A percentile compares a stretch with the other conserved stretches of the same genome.
Conservation (phyloP, 2,888 invertebrate genomes). For the Steinernema carpocapsae region DNA sequence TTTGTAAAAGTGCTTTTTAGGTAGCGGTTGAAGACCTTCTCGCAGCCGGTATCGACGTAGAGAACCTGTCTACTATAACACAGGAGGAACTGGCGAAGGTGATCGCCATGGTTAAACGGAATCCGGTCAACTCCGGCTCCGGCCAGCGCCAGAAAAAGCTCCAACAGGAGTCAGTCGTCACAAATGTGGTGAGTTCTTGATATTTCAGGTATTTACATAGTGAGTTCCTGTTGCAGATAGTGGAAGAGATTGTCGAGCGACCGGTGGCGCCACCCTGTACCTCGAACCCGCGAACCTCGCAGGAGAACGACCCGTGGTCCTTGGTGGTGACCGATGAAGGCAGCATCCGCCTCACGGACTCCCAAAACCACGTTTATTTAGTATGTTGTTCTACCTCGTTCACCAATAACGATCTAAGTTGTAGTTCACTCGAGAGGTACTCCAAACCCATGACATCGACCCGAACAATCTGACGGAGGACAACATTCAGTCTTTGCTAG, state of each 20-base stretch:
- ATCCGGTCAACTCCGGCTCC: not conserved
- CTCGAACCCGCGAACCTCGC: not conserved
- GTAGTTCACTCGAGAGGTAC: slow-evolving; percentile 49
- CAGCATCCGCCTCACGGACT: slow-evolving; percentile 48
- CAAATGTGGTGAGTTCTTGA: slow-evolving; percentile 1
- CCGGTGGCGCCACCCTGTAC: not conserved
- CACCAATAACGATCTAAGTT: not conserved
- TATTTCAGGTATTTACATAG: not conserved
- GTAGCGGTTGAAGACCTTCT: slow-evolving; percentile 50
- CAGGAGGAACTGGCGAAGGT: slow-evolving; percentile 48
- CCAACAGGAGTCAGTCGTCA: not conserved
- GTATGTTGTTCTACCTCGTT: not conserved
- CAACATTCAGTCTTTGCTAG: slow-evolving; percentile 49
- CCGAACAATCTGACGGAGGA: slow-evolving; percentile 51
- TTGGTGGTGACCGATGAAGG: slow-evolving; percentile 52
- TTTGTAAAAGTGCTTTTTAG: too few species aligned
- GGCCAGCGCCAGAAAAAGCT: not conserved
- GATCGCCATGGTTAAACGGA: not conserved
- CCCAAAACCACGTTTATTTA: slow-evolving; percentile 41
- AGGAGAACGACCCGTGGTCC: slow-evolving; percentile 39
- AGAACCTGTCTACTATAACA: slow-evolving; percentile 46
- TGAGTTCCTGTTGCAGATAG: not conserved
- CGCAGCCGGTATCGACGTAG: slow-evolving; percentile 51
- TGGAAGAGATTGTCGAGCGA: not conserved
- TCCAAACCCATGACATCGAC: slow-evolving; percentile 50